Evolutionary conservation across 2,113 vertebrate species (phyloP).

Genomic region (Psittacus erithacus): DNA sequence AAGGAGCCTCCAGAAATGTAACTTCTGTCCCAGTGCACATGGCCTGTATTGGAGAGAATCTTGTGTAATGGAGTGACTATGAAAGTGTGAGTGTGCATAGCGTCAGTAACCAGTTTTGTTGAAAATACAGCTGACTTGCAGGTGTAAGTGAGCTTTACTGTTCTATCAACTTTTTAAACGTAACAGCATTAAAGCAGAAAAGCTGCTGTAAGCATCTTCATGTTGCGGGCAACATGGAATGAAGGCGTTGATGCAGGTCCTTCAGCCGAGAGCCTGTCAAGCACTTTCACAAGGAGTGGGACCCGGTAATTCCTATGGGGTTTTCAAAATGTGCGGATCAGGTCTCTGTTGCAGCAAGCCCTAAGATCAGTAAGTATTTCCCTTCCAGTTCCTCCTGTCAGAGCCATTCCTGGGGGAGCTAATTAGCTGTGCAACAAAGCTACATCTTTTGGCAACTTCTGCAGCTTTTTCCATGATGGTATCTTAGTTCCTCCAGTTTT

Average conservation of each 20-base stretch:
- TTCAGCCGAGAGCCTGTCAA: neutral
- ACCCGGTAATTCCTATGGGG: neutral
- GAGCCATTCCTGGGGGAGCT: neutral
- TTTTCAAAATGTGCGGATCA: neutral
- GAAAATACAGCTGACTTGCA: accelerated
- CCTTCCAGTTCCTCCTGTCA: neutral
- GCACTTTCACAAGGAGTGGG: neutral
- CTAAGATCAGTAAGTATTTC: neutral
- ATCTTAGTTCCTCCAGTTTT: neutral
- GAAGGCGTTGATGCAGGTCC: accelerated
- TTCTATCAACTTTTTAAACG: accelerated
- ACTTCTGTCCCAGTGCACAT: accelerated
- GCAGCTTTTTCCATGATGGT: neutral
- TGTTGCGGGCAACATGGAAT: accelerated
- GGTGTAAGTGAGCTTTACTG: accelerated
- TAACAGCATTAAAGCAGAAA: accelerated
- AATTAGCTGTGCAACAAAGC: neutral
- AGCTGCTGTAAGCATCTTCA: accelerated
- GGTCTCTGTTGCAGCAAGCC: neutral
- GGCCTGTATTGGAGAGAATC: accelerated
- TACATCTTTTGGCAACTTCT: neutral
- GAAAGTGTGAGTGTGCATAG: accelerated
- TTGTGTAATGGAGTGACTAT: accelerated
- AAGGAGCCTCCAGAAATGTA: no score
- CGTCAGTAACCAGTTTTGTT: accelerated